Percentiles rank a stretch among this genome's conserved stretches.
Evolutionary conservation across 30 jellyfish, hydroid and myxozoan species (phyloP).

Genomic region (Catostylus mosaicus): DNA sequence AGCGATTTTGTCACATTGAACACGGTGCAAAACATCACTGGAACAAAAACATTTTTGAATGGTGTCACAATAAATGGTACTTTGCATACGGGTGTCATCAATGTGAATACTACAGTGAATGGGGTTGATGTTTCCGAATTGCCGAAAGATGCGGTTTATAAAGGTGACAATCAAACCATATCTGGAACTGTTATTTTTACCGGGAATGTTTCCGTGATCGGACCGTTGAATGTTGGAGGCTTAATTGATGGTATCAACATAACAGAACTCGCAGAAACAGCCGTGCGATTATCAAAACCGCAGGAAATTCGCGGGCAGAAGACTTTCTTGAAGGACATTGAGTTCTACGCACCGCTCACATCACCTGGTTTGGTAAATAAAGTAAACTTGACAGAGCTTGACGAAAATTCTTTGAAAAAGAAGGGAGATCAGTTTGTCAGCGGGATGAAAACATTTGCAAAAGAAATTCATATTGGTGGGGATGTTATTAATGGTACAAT

Average conservation of each 20-base stretch:
- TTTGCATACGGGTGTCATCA: constrained; percentile 40
- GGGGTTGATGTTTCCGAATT: constrained; percentile 83
- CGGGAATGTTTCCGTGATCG: constrained; percentile 55
- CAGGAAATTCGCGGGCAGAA: constrained; percentile 69
- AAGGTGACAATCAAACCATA: constrained; percentile 58
- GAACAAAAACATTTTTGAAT: constrained; percentile 52
- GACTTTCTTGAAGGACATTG: constrained; percentile 51
- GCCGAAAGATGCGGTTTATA: constrained; percentile 60
- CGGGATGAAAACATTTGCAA: constrained; percentile 37
- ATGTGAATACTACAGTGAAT: constrained; percentile 64
- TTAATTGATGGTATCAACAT: constrained; percentile 78
- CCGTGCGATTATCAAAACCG: constrained; percentile 62
- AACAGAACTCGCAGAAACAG: constrained; percentile 53
- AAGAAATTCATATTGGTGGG: constrained; percentile 38
- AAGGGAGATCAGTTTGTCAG: constrained; percentile 60
- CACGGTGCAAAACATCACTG: constrained; percentile 71
- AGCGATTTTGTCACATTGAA: constrained; percentile 73
- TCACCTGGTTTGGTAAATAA: constrained; percentile 77
- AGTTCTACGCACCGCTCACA: constrained; percentile 44
- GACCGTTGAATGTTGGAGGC: constrained; percentile 70
- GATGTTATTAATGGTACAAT: constrained; percentile 26
- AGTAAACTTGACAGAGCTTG: constrained; percentile 53
- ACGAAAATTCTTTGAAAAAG: constrained; percentile 55
- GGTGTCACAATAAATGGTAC: constrained; percentile 40
- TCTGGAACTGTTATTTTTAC: constrained; percentile 55